Conservation (phyloP, 2,888 invertebrate genomes). For the Sericinus montela region DNA sequence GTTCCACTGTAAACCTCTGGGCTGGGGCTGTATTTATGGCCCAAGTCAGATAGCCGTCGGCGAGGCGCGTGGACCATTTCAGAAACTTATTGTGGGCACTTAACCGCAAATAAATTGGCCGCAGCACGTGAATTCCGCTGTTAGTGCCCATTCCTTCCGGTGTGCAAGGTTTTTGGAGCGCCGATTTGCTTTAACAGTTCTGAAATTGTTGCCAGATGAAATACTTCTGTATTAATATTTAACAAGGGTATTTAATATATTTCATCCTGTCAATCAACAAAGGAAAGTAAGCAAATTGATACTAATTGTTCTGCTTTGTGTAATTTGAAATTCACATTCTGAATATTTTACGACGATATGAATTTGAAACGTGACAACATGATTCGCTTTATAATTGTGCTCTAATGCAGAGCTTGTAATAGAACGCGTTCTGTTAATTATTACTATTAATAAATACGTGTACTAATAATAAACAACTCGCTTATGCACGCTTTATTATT, state of each 20-base stretch:
- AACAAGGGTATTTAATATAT: not conserved
- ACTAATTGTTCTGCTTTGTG: too few relatives aligned
- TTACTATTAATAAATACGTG: too few relatives aligned
- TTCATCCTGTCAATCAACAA: not conserved
- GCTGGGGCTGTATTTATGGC: slow-evolving; percentile 16
- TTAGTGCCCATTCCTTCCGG: slow-evolving; percentile 38
- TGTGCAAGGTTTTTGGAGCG: slow-evolving; percentile 33
- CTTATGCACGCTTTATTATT: too few relatives aligned
- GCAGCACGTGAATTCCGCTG: slow-evolving; percentile 56
- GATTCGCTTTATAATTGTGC: too few relatives aligned
- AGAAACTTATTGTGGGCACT: slow-evolving; percentile 77
- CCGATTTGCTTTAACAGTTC: slow-evolving; percentile 13
- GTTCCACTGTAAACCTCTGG: slow-evolving; percentile 29
- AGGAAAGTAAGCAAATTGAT: not conserved
- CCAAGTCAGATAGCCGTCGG: slow-evolving; percentile 55
- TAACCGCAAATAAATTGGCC: slow-evolving; percentile 76
- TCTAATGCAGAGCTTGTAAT: too few relatives aligned
- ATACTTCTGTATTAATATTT: slow-evolving; percentile 8
- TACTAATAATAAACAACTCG: too few relatives aligned
- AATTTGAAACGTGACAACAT: too few relatives aligned
- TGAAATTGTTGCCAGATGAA: slow-evolving; percentile 5
- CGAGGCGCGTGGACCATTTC: slow-evolving; percentile 71
- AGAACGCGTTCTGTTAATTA: too few relatives aligned
- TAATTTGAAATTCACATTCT: too few relatives aligned
- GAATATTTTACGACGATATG: too few relatives aligned